These are phyloP conservation scores for Resseliella maxima DNA, from an alignment of 2,888 invertebrate genomes.

Conservation along the genomic window DNA sequence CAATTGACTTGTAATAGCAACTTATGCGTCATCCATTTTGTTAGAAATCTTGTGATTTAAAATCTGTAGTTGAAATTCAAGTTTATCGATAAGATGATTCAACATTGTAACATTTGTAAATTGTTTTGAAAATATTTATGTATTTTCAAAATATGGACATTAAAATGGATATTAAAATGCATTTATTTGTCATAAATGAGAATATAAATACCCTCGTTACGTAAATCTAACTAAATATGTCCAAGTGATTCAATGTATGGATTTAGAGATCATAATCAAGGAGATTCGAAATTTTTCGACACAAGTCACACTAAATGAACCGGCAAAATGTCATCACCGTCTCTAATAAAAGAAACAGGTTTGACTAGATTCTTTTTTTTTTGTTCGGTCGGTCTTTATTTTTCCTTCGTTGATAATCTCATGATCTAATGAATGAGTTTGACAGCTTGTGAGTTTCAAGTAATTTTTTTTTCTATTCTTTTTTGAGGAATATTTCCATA, in stretches of 20 bases:
- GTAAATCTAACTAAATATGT: not conserved
- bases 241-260: not conserved
- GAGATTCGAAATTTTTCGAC: slow-evolving; percentile 33
- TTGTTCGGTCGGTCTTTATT: not conserved
- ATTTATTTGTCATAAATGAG: slow-evolving; percentile 15
- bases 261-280: not conserved
- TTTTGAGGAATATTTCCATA: slow-evolving; percentile 21
- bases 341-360: slow-evolving; percentile 46
- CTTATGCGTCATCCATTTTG: not conserved
- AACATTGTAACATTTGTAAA: not conserved
- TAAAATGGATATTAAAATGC: not conserved
- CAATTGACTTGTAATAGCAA: not conserved
- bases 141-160: too few relatives aligned
- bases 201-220: not conserved
- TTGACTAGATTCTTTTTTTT: slow-evolving; percentile 32
- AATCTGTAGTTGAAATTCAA: not conserved
- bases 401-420: not conserved
- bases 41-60: not conserved
- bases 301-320: not conserved
- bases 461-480: too few relatives aligned
- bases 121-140: not conserved
- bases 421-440: slow-evolving; percentile 21
- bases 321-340: slow-evolving; percentile 49
- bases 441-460: not conserved
- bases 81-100: too few relatives aligned